Conservation (phyloP, 2,888 invertebrate genomes). For the Cephus nigrinus region DNA sequence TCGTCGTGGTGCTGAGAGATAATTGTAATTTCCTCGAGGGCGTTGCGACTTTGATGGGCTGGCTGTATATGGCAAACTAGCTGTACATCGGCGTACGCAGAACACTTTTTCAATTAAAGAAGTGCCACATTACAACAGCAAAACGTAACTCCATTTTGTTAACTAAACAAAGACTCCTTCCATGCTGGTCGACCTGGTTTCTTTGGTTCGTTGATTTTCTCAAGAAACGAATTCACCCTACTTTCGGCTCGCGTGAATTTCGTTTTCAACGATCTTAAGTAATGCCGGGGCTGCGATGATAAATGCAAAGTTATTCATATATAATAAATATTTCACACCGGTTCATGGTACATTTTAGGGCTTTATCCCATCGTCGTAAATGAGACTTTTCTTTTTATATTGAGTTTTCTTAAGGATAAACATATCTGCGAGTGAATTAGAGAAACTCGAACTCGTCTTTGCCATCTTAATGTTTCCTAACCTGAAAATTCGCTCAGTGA, state of each 20-base stretch:
- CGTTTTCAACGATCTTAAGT: background rate
- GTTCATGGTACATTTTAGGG: background rate
- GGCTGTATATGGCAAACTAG: background rate
- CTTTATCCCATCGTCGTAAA: background rate
- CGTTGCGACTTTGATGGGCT: background rate
- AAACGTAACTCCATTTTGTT: background rate
- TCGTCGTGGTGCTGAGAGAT: background rate
- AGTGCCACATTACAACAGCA: background rate
- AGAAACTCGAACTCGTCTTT: background rate
- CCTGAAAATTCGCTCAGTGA: background rate
- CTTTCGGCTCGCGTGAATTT: background rate
- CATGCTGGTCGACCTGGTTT: background rate
- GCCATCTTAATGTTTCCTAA: background rate
- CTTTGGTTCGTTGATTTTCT: background rate
- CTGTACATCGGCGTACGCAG: background rate
- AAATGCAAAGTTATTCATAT: background rate
- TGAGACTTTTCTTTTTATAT: background rate
- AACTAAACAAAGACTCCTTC: background rate
- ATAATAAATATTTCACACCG: background rate
- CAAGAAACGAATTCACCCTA: background rate
- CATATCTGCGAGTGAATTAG: background rate
- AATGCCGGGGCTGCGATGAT: background rate
- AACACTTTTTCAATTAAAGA: background rate
- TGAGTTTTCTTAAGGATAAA: background rate
- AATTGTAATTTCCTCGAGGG: background rate